Evolutionary conservation across 2,888 invertebrate species (phyloP).

Genomic region (Tanytarsus gracilentus): DNA sequence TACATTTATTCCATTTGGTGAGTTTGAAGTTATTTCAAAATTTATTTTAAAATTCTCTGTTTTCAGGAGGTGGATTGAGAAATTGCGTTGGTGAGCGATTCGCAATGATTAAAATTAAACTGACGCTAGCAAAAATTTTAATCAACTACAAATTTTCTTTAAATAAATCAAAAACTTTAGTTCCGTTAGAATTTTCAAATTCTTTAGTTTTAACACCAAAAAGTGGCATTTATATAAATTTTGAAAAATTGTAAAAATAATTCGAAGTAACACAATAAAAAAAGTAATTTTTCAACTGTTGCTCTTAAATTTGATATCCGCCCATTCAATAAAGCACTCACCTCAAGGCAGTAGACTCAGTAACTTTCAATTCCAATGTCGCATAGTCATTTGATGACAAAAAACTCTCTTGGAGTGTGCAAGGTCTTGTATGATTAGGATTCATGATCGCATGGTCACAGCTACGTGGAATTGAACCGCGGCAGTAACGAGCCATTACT

Average conservation of each 20-base stretch:
- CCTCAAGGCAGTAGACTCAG: slow-evolving; percentile 79
- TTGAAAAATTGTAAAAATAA: not conserved
- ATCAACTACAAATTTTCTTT: not conserved
- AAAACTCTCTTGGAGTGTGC: slow-evolving; percentile 72
- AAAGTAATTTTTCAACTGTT: not conserved
- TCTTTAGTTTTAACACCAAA: not conserved
- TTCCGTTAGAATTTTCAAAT: not conserved
- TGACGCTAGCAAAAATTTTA: not conserved
- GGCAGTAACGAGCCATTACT: slow-evolving; percentile 70
- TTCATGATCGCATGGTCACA: slow-evolving; percentile 71
- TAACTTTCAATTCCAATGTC: slow-evolving; percentile 67
- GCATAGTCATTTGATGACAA: slow-evolving; percentile 71
- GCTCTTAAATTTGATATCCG: too few relatives aligned
- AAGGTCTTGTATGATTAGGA: slow-evolving; percentile 55
- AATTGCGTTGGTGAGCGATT: not conserved
- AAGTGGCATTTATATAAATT: not conserved
- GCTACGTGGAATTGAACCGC: slow-evolving; percentile 69
- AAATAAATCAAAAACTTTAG: not conserved
- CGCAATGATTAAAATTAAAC: slow-evolving; percentile 4
- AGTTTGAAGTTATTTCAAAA: too few relatives aligned
- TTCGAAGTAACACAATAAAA: not conserved
- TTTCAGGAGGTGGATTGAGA: not conserved
- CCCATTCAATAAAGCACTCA: too few relatives aligned
- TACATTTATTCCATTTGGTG: slow-evolving; percentile 37
- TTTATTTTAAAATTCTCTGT: too few relatives aligned